Evolutionary conservation across 92 coral and sea anemone genomes (phyloP).

Genomic region (Epizoanthus fatuus): DNA sequence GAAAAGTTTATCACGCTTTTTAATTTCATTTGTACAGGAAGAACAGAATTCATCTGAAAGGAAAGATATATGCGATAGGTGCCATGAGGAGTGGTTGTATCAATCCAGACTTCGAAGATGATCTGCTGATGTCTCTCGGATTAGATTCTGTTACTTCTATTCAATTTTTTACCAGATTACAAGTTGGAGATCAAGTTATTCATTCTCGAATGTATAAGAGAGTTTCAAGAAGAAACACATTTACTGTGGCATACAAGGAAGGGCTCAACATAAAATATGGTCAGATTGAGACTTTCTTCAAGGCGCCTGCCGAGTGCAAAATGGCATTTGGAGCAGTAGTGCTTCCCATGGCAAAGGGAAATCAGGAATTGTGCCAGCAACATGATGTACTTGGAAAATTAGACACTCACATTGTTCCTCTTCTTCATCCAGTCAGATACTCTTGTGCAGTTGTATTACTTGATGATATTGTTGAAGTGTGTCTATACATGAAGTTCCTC

Average conservation of each 20-base stretch:
- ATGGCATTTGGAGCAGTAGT: conserved; percentile 3
- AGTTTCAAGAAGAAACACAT: conserved; percentile 26
- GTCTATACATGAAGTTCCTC: conserved; percentile 2
- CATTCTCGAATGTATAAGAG: conserved; percentile 25
- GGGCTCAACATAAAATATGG: conserved; percentile 1
- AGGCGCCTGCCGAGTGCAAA: neutral
- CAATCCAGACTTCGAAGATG: conserved; percentile 13
- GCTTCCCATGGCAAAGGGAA: conserved; percentile 1
- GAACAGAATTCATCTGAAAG: conserved; percentile 14
- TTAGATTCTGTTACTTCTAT: conserved; percentile 9
- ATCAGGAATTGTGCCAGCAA: neutral
- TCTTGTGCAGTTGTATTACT: neutral
- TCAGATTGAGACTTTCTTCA: conserved; percentile 17
- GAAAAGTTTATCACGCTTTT: no score
- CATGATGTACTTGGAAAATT: conserved; percentile 6
- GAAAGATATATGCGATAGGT: conserved; percentile 23
- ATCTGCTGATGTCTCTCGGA: conserved; percentile 1
- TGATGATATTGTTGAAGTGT: conserved; percentile 25
- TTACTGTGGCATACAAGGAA: conserved; percentile 24
- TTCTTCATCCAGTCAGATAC: neutral
- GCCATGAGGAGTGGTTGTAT: conserved; percentile 9
- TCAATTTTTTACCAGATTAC: conserved; percentile 19
- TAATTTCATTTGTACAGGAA: neutral
- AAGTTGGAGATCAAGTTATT: conserved; percentile 7
- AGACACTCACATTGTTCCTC: neutral